These are phyloP conservation scores for Diplodus sargus DNA, from an alignment of 2,797 vertebrate species.

Conservation along the genomic window DNA sequence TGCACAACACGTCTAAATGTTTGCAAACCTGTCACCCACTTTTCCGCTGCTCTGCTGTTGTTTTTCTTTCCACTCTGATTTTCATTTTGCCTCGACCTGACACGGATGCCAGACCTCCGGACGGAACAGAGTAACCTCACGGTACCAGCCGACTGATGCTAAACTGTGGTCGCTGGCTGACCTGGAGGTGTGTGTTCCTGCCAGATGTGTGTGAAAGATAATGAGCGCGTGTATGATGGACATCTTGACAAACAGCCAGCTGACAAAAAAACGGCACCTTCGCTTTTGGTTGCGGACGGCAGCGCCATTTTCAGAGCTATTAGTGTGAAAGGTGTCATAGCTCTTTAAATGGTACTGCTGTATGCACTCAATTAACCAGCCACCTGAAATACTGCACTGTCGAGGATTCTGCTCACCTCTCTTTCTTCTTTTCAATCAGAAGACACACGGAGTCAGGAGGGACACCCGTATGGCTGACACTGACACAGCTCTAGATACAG, in stretches of 20 bases:
- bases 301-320: slow-evolving; percentile 97
- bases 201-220: not conserved
- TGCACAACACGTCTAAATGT: slow-evolving; percentile 35
- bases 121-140: not conserved
- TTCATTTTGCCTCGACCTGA: slow-evolving; percentile 14
- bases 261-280: not conserved
- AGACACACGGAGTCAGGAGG: not conserved
- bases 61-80: slow-evolving; percentile 43
- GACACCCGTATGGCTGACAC: not conserved
- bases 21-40: slow-evolving; percentile 39
- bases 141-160: not conserved
- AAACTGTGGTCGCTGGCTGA: not conserved
- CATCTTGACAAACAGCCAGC: not conserved
- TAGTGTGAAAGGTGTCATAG: slow-evolving; percentile 90
- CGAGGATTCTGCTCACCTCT: not conserved
- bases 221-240: not conserved
- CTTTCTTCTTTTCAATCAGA: not conserved
- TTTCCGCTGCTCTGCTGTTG: slow-evolving; percentile 24
- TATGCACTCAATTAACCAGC: slow-evolving; percentile 85
- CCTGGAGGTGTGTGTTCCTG: not conserved
- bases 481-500: not conserved
- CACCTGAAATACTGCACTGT: not conserved
- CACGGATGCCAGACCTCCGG: slow-evolving; percentile 9
- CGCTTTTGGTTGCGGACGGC: slow-evolving; percentile 86
- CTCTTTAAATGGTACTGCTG: slow-evolving; percentile 98